These are phyloP conservation scores for Chlamydotis undulata DNA, from an alignment of 2,113 vertebrate genomes.

Conservation along the genomic window DNA sequence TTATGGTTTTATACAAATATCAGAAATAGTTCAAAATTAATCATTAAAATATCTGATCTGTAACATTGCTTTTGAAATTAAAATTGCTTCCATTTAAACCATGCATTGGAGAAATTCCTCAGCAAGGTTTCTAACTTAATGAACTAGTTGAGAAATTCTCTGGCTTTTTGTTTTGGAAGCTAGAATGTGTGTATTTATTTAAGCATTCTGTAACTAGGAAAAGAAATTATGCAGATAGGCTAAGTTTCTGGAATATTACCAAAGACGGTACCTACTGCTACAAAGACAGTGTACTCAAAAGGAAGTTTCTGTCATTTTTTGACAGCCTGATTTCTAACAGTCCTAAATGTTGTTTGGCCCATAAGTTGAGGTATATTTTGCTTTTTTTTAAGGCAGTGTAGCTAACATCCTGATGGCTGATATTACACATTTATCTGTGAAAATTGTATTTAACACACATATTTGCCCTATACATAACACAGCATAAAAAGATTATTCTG, in stretches of 20 bases:
- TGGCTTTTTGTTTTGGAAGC: neutral
- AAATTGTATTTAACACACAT: neutral
- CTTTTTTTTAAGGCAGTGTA: neutral
- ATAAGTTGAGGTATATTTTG: neutral
- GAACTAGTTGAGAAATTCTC: neutral
- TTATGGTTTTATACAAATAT: neutral
- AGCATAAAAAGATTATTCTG: neutral
- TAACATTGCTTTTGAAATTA: neutral
- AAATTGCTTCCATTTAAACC: slow-evolving; percentile 10
- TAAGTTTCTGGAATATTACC: neutral
- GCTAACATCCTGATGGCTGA: neutral
- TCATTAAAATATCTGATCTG: neutral
- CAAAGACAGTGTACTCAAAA: neutral
- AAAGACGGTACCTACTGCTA: neutral
- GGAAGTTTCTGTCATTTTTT: neutral
- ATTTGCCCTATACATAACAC: neutral
- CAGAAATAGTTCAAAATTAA: neutral
- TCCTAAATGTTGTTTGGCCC: neutral
- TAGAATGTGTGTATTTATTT: neutral
- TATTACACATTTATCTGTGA: neutral
- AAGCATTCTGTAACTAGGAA: neutral
- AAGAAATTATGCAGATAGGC: neutral
- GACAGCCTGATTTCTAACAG: neutral
- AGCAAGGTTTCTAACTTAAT: neutral
- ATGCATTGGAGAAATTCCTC: neutral